Conservation (phyloP, 2,888 invertebrate genomes). For the Amphipoea lucens region DNA sequence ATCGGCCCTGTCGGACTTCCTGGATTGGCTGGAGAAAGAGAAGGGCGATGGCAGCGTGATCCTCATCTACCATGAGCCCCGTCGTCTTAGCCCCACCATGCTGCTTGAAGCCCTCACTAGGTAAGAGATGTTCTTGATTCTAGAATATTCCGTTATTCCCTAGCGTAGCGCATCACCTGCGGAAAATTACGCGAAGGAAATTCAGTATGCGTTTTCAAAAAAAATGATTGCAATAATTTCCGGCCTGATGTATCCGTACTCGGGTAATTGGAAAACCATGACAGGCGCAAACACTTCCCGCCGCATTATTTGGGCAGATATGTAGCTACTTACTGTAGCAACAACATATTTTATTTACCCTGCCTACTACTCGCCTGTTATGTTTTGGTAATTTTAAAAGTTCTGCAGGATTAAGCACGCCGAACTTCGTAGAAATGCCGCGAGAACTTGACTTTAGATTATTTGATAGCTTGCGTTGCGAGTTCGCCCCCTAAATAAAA, state of each 20-base stretch:
- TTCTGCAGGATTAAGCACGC: not conserved
- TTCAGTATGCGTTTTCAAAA: too few relatives aligned
- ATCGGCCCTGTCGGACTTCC: constrained; percentile 91
- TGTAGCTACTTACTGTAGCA: not conserved
- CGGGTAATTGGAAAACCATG: not conserved
- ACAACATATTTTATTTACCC: not conserved
- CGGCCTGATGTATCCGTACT: not conserved
- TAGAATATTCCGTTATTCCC: not conserved
- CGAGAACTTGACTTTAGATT: not conserved
- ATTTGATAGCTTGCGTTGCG: not conserved
- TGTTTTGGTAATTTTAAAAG: not conserved
- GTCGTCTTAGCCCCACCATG: constrained; percentile 91
- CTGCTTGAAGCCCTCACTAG: constrained; percentile 91
- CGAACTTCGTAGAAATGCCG: not conserved
- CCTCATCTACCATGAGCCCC: constrained; percentile 91
- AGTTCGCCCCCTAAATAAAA: not conserved
- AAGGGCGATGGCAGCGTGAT: constrained; percentile 91
- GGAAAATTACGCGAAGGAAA: not conserved
- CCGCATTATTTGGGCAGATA: not conserved
- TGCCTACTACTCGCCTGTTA: not conserved
- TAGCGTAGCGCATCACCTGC: not conserved
- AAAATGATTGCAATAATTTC: not conserved
- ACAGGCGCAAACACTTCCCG: not conserved
- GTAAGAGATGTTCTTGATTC: constrained; percentile 54
- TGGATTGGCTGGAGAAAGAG: constrained; percentile 91